Base-by-base conservation (phyloP, 2,888 invertebrate genomes). In the Temnothorax unifasciatus region DNA sequence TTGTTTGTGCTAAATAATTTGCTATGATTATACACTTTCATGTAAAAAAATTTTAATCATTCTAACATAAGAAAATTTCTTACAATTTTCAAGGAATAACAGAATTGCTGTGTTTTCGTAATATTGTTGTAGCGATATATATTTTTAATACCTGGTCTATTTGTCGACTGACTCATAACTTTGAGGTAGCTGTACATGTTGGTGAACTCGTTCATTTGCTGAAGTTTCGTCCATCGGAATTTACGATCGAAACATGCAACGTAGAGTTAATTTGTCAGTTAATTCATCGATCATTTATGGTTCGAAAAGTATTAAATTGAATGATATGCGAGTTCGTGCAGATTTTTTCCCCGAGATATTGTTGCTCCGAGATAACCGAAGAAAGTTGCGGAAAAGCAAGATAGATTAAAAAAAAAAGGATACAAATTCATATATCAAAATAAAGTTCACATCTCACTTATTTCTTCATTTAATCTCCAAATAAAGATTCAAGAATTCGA, bases 141-240 rank as follows among this genome's bases (percentile, higher is more conserved):
- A 9, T 64, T 6, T 18, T 50, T 1, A 29, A 66, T 59, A 90
- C 90, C 86, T 77, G 87, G n/a, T 84, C 87, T 91, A 82, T 90
- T 92, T 11, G 91, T 88, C 44, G 93, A 95, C 86, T 96, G 96
- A 57, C 96, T 96, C 95, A 98, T 97, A 88, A 97, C 97, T 95
- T 98, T 98, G 92, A 98, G 96, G 94, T 98, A 98, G 92, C 97
- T 97, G 94, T 98, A 98, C 96, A 98, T 97, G 93, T 97, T 98
- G 74, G 97, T 97, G 93, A 98, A 97, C 94, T 98, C 98, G 94
- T 97, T 97, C 96, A 98, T 98, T 96, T 98, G 97, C 97, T 97
- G 95, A 71, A 96, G 96, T 88, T 74, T 81, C 88, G 85, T 41
- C 76, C 84, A 81, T 52, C 82, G 82, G 76, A 85, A 86, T 89